Conservation (phyloP, 2,888 invertebrate genomes). For the Agonopterix arenella region DNA sequence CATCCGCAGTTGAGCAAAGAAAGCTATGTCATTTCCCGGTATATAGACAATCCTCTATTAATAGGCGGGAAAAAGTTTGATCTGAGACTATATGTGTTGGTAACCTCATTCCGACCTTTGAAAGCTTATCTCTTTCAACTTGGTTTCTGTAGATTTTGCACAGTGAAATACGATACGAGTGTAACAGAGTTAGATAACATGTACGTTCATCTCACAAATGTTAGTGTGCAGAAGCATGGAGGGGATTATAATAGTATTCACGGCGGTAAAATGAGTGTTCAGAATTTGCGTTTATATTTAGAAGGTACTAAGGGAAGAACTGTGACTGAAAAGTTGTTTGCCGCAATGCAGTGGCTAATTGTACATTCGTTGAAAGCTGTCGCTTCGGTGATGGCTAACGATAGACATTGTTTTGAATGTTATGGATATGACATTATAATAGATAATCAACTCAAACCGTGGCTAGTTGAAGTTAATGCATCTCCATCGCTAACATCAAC, state of each 20-base stretch:
- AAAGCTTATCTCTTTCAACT: slow-evolving; percentile 95
- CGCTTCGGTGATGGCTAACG: slow-evolving; percentile 94
- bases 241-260: slow-evolving; percentile 96
- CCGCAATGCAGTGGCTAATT: slow-evolving; percentile 92
- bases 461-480: slow-evolving; percentile 97
- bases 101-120: slow-evolving; percentile 94
- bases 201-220: slow-evolving; percentile 97
- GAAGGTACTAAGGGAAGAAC: slow-evolving; percentile 93
- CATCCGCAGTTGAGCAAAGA: slow-evolving; percentile 90
- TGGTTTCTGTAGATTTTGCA: slow-evolving; percentile 97
- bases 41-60: slow-evolving; percentile 95
- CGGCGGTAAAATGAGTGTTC: slow-evolving; percentile 96
- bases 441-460: slow-evolving; percentile 95
- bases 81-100: slow-evolving; percentile 92
- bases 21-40: slow-evolving; percentile 97
- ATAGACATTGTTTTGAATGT: slow-evolving; percentile 94
- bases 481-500: slow-evolving; percentile 96
- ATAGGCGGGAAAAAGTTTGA: slow-evolving; percentile 98
- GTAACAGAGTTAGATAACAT: slow-evolving; percentile 92
- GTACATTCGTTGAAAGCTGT: slow-evolving; percentile 96
- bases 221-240: slow-evolving; percentile 98
- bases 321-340: slow-evolving; percentile 92
- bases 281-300: slow-evolving; percentile 91
- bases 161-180: slow-evolving; percentile 95
- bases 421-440: slow-evolving; percentile 98